Evolutionary conservation across 30 jellyfish, hydroid and myxozoan species (phyloP).

Genomic region (Calvadosia cruxmelitensis): DNA sequence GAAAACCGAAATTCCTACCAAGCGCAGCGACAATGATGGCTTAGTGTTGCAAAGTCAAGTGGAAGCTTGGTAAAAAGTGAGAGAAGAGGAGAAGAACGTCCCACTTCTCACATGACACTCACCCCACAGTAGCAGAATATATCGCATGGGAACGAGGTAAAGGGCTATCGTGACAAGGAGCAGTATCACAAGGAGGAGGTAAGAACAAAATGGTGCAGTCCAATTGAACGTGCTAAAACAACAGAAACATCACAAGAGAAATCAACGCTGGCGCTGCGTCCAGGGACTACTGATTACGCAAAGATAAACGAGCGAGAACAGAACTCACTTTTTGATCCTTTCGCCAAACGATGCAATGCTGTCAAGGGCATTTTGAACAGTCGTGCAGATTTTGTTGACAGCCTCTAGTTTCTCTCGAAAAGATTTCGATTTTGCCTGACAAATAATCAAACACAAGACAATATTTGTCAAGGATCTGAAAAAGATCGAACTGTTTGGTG

Average conservation of each 20-base stretch:
- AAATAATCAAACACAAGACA: background rate
- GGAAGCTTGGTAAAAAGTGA: no score
- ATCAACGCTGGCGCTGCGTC: no score
- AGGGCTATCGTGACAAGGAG: conserved; percentile 64
- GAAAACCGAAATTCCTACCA: no score
- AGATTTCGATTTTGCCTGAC: conserved; percentile 63
- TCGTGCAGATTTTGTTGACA: conserved; percentile 69
- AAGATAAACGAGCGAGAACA: no score
- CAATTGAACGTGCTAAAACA: conserved; percentile 73
- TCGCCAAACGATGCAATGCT: conserved; percentile 90
- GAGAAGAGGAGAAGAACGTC: no score
- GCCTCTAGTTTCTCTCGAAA: conserved; percentile 89
- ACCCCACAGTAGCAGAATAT: conserved; percentile 84
- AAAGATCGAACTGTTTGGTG: background rate
- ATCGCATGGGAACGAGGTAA: conserved; percentile 73
- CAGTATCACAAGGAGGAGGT: conserved; percentile 63
- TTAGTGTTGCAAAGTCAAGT: no score
- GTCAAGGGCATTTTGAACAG: conserved; percentile 86
- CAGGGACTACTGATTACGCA: no score
- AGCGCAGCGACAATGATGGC: no score
- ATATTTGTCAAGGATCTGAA: background rate
- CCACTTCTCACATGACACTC: no score
- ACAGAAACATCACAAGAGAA: background rate
- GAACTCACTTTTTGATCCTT: conserved; percentile 76
- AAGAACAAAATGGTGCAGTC: conserved; percentile 86